Conservation (phyloP, 2,888 invertebrate species). For the Torymus aiolomorphi region DNA sequence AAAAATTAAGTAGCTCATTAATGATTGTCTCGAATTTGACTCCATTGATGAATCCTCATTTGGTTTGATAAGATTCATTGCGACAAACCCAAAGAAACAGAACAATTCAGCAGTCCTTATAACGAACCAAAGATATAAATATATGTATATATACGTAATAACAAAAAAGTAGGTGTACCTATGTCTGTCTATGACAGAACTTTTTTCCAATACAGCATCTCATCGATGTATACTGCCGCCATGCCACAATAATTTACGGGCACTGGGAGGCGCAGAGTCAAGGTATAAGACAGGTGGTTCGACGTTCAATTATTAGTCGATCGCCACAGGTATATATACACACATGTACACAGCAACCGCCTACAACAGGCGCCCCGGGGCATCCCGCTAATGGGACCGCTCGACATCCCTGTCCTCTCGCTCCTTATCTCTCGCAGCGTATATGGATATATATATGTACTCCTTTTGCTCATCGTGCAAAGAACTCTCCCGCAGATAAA, state of each 20-base stretch:
- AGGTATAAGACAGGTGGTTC: slow-evolving; percentile 40
- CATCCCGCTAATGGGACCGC: slow-evolving; percentile 13
- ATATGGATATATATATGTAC: background rate
- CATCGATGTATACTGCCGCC: too few species aligned
- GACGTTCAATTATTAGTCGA: slow-evolving; percentile 60
- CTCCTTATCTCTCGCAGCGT: background rate
- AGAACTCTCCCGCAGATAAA: slow-evolving; percentile 27
- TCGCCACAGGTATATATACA: slow-evolving; percentile 42
- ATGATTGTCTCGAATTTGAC: too few species aligned
- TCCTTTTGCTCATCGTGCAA: background rate
- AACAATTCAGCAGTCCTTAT: too few species aligned
- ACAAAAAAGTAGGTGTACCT: too few species aligned
- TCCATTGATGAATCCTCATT: too few species aligned
- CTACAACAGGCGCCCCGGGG: slow-evolving; percentile 42
- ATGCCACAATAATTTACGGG: slow-evolving; percentile 26
- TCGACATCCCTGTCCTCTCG: background rate
- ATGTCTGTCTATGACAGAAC: too few species aligned
- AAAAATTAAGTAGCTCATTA: too few species aligned
- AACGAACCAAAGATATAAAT: too few species aligned
- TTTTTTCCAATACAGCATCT: too few species aligned
- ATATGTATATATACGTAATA: too few species aligned
- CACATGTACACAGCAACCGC: background rate
- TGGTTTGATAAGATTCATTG: too few species aligned
- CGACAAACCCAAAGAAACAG: too few species aligned
- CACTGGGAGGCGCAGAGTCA: background rate